A percentile compares a stretch with the other conserved stretches of the same genome.
These are phyloP conservation scores for Zaprionus lachaisei DNA, from an alignment of 1,140 invertebrate genomes.

Conservation along the genomic window DNA sequence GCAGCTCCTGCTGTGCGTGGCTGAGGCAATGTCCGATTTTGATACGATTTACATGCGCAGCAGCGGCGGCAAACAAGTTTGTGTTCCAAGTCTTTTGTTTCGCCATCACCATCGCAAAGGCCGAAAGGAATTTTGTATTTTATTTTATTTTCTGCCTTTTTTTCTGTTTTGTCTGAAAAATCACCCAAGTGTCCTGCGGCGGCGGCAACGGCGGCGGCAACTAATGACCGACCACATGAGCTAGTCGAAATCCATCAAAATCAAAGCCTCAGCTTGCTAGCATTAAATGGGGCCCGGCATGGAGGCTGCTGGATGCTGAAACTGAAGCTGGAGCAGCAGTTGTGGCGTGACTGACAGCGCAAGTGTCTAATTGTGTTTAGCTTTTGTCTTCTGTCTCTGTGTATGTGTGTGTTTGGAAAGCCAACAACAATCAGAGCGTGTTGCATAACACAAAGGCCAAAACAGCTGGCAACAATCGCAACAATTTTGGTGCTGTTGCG, in stretches of 20 bases:
- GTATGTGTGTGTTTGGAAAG: conserved; percentile 32
- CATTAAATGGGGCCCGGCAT: conserved; percentile 27
- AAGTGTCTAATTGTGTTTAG: conserved; percentile 78
- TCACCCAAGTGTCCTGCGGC: conserved; percentile 51
- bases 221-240: conserved; percentile 48
- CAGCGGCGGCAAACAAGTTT: conserved; percentile 45
- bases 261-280: conserved; percentile 46
- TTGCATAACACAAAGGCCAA: conserved; percentile 75
- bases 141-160: not conserved
- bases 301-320: conserved; percentile 1
- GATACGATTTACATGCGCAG: conserved; percentile 60
- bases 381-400: conserved; percentile 32
- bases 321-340: conserved; percentile 1
- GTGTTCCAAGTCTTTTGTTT: conserved; percentile 60
- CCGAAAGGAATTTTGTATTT: conserved; percentile 40
- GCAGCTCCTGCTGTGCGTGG: conserved; percentile 66
- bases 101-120: conserved; percentile 21
- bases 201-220: not conserved
- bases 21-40: conserved; percentile 32
- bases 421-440: conserved; percentile 79
- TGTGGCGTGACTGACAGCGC: conserved; percentile 68
- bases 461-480: conserved; percentile 61
- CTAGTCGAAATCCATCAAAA: conserved; percentile 66
- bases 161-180: conserved; percentile 52
- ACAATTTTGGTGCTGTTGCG: conserved; percentile 52